phyloP scores from a whole-genome alignment of 2,113 vertebrate genomes.

The Varanus salvator region DNA sequence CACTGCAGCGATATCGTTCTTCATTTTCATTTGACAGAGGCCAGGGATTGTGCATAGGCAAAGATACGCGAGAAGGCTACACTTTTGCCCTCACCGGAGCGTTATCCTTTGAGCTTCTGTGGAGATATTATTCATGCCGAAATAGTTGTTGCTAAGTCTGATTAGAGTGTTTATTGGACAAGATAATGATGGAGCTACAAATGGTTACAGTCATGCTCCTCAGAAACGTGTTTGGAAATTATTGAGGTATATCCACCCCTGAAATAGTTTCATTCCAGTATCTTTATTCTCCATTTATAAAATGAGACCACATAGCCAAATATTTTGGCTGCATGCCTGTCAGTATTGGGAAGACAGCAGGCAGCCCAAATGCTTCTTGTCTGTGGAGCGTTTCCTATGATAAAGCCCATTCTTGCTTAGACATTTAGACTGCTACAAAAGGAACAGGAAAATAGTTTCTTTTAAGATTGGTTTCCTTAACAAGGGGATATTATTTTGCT shows the following conservation, averaged over 20 bases:
- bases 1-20: neutral
- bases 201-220: neutral
- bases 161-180: neutral
- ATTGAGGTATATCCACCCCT: slow-evolving; percentile 4
- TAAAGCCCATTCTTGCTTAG: slow-evolving; percentile 27
- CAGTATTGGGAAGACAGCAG: neutral
- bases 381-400: slow-evolving; percentile 12
- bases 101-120: neutral
- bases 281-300: slow-evolving; percentile 43
- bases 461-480: slow-evolving; percentile 19
- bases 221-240: neutral
- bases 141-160: neutral
- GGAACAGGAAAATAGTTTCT: neutral
- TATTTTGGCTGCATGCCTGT: slow-evolving; percentile 20
- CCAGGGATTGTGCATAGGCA: neutral
- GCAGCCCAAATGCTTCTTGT: neutral
- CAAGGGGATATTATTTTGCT: neutral
- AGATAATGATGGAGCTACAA: neutral
- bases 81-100: neutral
- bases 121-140: neutral
- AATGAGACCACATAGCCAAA: slow-evolving; percentile 44
- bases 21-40: neutral
- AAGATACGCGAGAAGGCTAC: neutral
- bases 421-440: slow-evolving; percentile 29
- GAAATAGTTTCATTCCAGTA: slow-evolving; percentile 1